These are phyloP conservation scores for Melanerpes formicivorus DNA, from an alignment of 2,113 vertebrate species.

Conservation along the genomic window DNA sequence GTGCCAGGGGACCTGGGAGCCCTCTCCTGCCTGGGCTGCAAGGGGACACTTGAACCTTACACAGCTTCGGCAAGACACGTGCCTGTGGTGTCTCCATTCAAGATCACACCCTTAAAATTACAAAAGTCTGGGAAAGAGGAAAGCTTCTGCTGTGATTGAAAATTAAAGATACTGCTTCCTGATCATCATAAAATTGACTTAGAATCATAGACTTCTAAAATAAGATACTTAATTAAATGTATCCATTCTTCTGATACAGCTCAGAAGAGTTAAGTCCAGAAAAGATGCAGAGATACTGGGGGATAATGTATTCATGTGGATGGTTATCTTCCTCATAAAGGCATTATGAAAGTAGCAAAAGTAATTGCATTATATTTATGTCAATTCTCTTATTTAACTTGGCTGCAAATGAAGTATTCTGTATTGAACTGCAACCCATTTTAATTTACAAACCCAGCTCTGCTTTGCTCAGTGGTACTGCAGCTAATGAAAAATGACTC, in stretches of 20 bases:
- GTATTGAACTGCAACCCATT: conserved; percentile 68
- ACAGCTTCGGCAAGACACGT: not conserved
- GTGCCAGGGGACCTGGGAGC: rapidly evolving
- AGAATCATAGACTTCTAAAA: conserved; percentile 24
- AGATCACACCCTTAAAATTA: not conserved
- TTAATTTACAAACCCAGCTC: conserved; percentile 64
- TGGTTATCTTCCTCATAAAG: conserved; percentile 61
- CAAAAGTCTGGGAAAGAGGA: not conserved
- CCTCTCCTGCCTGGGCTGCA: not conserved
- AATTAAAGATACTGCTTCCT: conserved; percentile 52
- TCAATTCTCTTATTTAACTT: conserved; percentile 70
- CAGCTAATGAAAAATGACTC: conserved; percentile 69
- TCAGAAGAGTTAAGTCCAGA: conserved; percentile 56
- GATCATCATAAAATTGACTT: conserved; percentile 25
- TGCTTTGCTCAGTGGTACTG: conserved; percentile 20
- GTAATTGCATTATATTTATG: conserved; percentile 72
- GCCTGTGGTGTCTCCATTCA: not conserved
- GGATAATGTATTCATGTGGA: conserved; percentile 54
- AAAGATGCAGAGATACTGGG: conserved; percentile 30
- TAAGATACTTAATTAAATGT: conserved; percentile 67
- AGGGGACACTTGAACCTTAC: not conserved
- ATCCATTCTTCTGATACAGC: conserved; percentile 50
- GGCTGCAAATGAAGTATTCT: conserved; percentile 64
- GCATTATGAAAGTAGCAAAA: conserved; percentile 55
- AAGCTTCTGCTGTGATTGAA: not conserved